Evolutionary conservation across 2,888 invertebrate genomes (phyloP), one percentile per base, ranked within the genome.

Genomic region (Ferdinandea cuprea): DNA sequence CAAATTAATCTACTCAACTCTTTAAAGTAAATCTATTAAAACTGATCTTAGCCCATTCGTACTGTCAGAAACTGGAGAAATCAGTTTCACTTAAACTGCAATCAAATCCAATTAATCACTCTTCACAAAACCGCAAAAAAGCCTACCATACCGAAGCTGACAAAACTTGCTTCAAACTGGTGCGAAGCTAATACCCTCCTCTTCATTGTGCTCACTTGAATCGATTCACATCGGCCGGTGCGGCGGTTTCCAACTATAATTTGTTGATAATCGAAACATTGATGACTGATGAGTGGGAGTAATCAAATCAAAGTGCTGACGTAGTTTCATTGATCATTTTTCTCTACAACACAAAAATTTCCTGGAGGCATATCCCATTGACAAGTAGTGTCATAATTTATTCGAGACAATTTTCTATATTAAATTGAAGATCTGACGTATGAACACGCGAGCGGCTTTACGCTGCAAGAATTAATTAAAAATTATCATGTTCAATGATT

Each of bases 401-500:
- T 0, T 8, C 9, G 2, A 8, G 30, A 25, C 30, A 11, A 15
- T 1, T 4, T n/a, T 30, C 15, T 17, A 9, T 9, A 5, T 50
- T 50, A 15, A 32, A 30, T 50, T 50, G 13, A 15, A 17, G 7
- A n/a, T 25, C 48, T 50, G 30, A 52, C 30, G 50, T 17, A 40
- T 15, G 15, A 13, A 40, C 4, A 40, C 3, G 35, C 35, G 11
- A 52, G 15, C 32, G 52, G 17, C 50, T 9, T 9, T 32, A 25
- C 5, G 25, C 1, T 32, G 11, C 11, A 35, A 35, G 11, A 7
- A 11, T n/a, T 35, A 35, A 35, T 35, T 35, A 0, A 35, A 35
- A 8, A 8, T 35, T 35, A 11, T 35, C 35, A 11, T 35, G 35
- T 35, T 8, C 3, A 35, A 35, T 11, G 35, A 35, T 35, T 35